A percentile compares a stretch with the other conserved stretches of the same genome.
phyloP scores from a whole-genome alignment of 2,113 vertebrate genomes.

The Psophia crepitans region DNA sequence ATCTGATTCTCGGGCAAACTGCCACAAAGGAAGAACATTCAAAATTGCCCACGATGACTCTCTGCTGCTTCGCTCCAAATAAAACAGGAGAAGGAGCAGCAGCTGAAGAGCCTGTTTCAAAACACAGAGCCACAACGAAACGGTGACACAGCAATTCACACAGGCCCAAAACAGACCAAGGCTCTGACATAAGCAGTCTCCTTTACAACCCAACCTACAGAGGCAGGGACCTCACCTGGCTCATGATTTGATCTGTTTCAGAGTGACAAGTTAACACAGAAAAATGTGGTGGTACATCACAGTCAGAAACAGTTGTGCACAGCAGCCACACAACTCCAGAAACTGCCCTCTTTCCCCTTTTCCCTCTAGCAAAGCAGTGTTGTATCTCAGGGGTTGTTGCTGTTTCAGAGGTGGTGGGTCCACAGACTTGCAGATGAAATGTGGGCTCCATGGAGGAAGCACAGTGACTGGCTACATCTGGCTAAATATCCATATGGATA shows the following conservation, averaged over 20 bases:
- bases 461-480: neutral
- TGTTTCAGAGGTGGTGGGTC: neutral
- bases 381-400: neutral
- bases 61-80: neutral
- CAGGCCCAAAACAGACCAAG: neutral
- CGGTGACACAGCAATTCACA: neutral
- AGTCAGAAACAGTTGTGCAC: neutral
- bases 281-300: neutral
- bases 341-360: neutral
- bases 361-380: neutral
- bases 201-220: neutral
- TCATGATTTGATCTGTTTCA: neutral
- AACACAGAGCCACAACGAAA: neutral
- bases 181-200: neutral
- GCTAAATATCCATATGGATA: neutral
- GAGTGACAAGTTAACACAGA: neutral
- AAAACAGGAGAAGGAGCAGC: slow-evolving; percentile 4
- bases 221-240: neutral
- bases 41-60: neutral
- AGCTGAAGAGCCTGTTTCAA: neutral
- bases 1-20: neutral
- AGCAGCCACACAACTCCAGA: neutral
- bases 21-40: slow-evolving; percentile 47
- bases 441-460: neutral
- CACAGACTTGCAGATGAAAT: neutral